Base-by-base conservation (phyloP, 2,888 invertebrate species). In the Mechanitis mazaeus region DNA sequence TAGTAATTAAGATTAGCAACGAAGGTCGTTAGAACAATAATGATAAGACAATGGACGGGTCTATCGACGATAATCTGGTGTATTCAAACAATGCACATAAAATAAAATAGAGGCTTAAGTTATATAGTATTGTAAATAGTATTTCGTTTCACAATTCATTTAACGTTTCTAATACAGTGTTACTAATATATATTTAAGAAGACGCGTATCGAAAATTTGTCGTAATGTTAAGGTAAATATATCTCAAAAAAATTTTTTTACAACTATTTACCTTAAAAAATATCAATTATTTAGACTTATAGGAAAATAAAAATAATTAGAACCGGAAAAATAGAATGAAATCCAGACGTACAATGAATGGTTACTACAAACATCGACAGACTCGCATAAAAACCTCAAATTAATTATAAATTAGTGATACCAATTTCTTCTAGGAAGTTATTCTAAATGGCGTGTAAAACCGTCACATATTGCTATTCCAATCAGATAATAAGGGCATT, bases 401-500 rank as follows among this genome's bases (percentile, higher is more conserved):
- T 31, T 9, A 31, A 31, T 31, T 33, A 58, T 60, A 53, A 38
- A 59, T 57, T 46, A 46, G 33, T 56, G 11, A 45, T 54, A 54
- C 45, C 42, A 31, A 45, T 59, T 55, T 46, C 59, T 46, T 12
- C 12, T 42, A 56, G 60, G 64, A 64, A 64, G 58, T 60, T 56
- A 60, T 58, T 60, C 58, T 58, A 58, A 63, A 58, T 50, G 55
- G 50, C 56, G 45, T 55, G 58, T 60, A 58, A 56, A 54, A 46
- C 42, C 54, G 59, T 54, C 55, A 58, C 59, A 59, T 59, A 61
- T 59, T 60, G 59, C 66, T 66, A 68, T 66, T 66, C 64, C 33
- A 65, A 66, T 66, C 68, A 67, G 63, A 68, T 66, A 66, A 63
- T 68, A 65, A 68, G 67, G 68, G 67, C 67, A 60, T 65, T 65